A percentile compares a stretch with the other conserved stretches of the same genome.
Evolutionary conservation across 2,888 invertebrate genomes (phyloP).

Genomic region (Brachylomia viminalis): DNA sequence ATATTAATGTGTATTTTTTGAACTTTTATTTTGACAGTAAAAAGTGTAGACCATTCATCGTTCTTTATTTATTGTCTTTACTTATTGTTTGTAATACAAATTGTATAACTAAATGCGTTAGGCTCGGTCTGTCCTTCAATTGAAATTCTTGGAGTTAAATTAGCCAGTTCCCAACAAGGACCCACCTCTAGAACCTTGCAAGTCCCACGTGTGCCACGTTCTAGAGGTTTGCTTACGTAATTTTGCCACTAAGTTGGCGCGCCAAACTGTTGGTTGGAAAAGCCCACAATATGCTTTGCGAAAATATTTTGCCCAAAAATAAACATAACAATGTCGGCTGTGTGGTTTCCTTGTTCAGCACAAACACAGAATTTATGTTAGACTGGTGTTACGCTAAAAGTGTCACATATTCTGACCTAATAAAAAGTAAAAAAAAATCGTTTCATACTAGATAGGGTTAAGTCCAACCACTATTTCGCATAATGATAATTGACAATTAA

Average conservation of each 20-base stretch:
- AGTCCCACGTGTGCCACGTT: constrained; percentile 28
- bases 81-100: not conserved
- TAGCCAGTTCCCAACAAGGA: constrained; percentile 11
- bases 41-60: not conserved
- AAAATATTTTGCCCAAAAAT: constrained; percentile 48
- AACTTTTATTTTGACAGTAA: constrained; percentile 7
- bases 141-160: constrained; percentile 22
- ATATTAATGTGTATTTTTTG: constrained; percentile 20
- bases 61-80: not conserved
- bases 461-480: not conserved
- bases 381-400: constrained; percentile 18
- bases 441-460: not conserved
- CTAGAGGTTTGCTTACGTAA: constrained; percentile 40
- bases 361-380: constrained; percentile 24
- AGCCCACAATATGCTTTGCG: constrained; percentile 36
- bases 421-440: not conserved
- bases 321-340: constrained; percentile 19
- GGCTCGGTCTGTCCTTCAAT: not conserved
- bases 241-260: constrained; percentile 24
- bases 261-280: constrained; percentile 28
- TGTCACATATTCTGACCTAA: constrained; percentile 4
- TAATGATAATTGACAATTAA: not conserved
- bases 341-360: constrained; percentile 28
- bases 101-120: not conserved
- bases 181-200: constrained; percentile 20